phyloP scores from a whole-genome alignment of 2,888 invertebrate species.

The Venusia cambrica region DNA sequence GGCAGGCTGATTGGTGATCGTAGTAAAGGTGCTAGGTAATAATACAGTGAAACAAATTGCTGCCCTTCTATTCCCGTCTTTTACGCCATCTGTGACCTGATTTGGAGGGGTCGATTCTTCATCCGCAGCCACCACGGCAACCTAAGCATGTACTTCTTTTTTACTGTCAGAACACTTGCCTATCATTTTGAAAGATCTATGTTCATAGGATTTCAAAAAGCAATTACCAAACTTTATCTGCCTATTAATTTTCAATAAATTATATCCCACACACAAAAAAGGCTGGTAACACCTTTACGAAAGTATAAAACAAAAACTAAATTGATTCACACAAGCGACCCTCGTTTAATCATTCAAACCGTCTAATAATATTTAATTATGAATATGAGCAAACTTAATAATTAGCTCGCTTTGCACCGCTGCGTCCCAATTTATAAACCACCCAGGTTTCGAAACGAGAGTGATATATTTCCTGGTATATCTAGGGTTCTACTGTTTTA shows the following conservation, averaged over 20 bases:
- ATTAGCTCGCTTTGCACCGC: slow-evolving; percentile 55
- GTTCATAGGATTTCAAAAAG: background rate
- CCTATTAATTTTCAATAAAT: slow-evolving; percentile 21
- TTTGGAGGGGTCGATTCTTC: too few relatives aligned
- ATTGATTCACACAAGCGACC: slow-evolving; percentile 22
- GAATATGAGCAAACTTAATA: slow-evolving; percentile 67
- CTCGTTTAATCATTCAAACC: slow-evolving; percentile 25
- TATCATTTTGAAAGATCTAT: too few relatives aligned
- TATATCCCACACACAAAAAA: slow-evolving; percentile 16
- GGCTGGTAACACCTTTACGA: slow-evolving; percentile 23
- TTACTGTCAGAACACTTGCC: too few relatives aligned
- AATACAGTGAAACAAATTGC: too few relatives aligned
- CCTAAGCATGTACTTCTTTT: too few relatives aligned
- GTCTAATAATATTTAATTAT: slow-evolving; percentile 61
- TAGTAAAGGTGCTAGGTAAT: too few relatives aligned
- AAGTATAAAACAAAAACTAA: slow-evolving; percentile 19
- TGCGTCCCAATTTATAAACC: slow-evolving; percentile 24
- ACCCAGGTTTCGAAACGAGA: slow-evolving; percentile 26
- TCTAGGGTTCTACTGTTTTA: slow-evolving; percentile 18
- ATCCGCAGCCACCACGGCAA: too few relatives aligned
- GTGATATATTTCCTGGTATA: slow-evolving; percentile 23
- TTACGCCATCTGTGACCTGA: too few relatives aligned
- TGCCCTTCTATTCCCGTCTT: too few relatives aligned
- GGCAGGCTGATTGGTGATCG: too few relatives aligned
- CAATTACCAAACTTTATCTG: slow-evolving; percentile 9